Evolutionary conservation across 2,113 vertebrate genomes (phyloP).

Genomic region (Chaetura pelagica): DNA sequence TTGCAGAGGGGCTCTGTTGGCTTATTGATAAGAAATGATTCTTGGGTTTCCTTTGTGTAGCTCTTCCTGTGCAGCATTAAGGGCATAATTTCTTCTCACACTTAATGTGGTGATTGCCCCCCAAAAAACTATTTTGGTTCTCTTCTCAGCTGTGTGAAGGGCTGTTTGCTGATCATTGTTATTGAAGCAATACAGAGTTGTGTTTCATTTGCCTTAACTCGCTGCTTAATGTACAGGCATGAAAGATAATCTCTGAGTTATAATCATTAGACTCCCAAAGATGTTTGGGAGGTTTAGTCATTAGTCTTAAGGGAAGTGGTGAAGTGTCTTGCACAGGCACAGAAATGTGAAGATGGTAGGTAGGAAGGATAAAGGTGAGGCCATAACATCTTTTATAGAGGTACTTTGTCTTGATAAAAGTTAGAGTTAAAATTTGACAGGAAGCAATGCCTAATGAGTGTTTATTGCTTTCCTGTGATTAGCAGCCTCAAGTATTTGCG

Average conservation of each 20-base stretch:
- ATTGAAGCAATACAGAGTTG: not conserved
- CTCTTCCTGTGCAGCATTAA: not conserved
- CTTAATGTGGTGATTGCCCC: not conserved
- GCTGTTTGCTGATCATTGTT: not conserved
- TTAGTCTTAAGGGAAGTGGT: not conserved
- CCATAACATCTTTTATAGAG: not conserved
- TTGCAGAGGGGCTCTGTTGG: not conserved
- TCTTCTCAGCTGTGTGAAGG: not conserved
- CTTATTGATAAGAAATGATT: not conserved
- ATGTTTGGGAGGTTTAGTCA: not conserved
- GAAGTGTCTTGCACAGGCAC: not conserved
- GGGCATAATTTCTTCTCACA: not conserved
- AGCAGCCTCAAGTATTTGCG: not conserved
- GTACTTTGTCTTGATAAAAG: not conserved
- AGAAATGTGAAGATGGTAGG: not conserved
- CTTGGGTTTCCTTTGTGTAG: not conserved
- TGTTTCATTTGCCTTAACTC: not conserved
- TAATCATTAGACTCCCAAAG: not conserved
- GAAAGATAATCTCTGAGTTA: not conserved
- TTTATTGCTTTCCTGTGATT: not conserved
- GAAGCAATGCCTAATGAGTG: not conserved
- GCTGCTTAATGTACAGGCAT: not conserved
- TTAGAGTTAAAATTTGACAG: not conserved
- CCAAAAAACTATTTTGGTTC: not conserved
- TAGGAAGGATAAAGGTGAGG: not conserved